Percentiles rank a stretch among this genome's conserved stretches.
These are phyloP conservation scores for Orius insidiosus DNA, from an alignment of 1,140 invertebrate genomes.

Conservation along the genomic window DNA sequence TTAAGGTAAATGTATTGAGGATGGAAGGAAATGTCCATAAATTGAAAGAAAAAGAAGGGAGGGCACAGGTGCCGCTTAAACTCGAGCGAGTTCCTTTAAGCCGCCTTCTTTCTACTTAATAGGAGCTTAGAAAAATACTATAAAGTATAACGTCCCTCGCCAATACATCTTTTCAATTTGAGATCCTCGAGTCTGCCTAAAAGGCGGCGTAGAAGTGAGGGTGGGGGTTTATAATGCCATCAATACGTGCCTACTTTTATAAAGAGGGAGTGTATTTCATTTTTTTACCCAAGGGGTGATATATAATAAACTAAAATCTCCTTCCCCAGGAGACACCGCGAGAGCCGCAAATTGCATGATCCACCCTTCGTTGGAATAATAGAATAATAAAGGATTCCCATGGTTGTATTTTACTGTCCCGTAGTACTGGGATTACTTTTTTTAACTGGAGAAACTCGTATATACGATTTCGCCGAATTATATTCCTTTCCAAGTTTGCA, in stretches of 20 bases:
- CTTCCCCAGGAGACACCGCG: too few relatives aligned
- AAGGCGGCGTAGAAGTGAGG: too few relatives aligned
- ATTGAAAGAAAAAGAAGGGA: neutral
- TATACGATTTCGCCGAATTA: too few relatives aligned
- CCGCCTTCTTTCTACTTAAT: slow-evolving; percentile 1
- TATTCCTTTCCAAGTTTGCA: too few relatives aligned
- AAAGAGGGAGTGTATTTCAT: neutral
- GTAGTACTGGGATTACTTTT: too few relatives aligned
- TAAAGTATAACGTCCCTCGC: neutral
- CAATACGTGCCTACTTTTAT: neutral
- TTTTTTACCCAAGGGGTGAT: neutral
- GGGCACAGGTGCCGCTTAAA: slow-evolving; percentile 4
- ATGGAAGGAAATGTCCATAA: slow-evolving; percentile 1
- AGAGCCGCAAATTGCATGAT: too few relatives aligned
- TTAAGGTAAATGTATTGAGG: neutral
- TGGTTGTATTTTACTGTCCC: too few relatives aligned
- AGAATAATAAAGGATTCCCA: too few relatives aligned
- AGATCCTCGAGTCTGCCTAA: neutral
- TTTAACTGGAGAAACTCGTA: too few relatives aligned
- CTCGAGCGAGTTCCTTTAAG: neutral
- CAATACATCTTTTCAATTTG: slow-evolving; percentile 2
- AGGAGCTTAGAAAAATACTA: slow-evolving; percentile 7
- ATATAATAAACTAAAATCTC: too few relatives aligned
- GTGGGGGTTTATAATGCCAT: slow-evolving; percentile 3
- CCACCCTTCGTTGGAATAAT: too few relatives aligned